Conservation (phyloP, 2,888 invertebrate genomes). For the Caenorhabditis doughertyi region DNA sequence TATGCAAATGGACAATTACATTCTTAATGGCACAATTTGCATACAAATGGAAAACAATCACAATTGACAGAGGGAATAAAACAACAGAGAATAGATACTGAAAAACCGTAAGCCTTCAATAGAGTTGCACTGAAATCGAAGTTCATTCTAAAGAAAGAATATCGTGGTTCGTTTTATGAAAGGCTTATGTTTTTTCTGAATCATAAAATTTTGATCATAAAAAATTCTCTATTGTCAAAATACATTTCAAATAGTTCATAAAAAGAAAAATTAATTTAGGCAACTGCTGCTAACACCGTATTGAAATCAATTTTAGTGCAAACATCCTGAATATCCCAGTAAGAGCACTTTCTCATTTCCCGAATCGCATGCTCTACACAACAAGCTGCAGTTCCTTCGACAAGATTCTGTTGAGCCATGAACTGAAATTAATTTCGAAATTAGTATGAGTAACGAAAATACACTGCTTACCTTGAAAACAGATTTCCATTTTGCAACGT, state of each 20-base stretch:
- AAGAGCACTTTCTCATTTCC: constrained; percentile 69
- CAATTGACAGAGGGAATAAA: background rate
- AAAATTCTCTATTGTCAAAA: too few species aligned
- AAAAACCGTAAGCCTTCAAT: background rate
- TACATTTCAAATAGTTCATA: too few species aligned
- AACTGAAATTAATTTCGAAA: constrained; percentile 67
- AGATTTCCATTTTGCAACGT: constrained; percentile 68
- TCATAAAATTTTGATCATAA: too few species aligned
- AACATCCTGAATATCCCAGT: constrained; percentile 69
- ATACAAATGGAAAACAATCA: background rate
- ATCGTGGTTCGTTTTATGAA: too few species aligned
- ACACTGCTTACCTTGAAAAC: constrained; percentile 53
- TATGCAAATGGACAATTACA: background rate
- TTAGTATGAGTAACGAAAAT: background rate
- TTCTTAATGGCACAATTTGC: background rate
- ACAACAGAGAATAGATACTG: background rate
- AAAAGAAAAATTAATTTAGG: constrained; percentile 26
- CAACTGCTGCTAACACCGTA: constrained; percentile 50
- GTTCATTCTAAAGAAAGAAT: too few species aligned
- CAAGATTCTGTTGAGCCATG: constrained; percentile 63
- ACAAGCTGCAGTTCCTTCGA: constrained; percentile 68
- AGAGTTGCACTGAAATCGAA: background rate
- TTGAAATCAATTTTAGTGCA: constrained; percentile 67
- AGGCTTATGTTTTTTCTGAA: too few species aligned
- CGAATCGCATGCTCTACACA: constrained; percentile 71